Percentiles rank a stretch among this genome's conserved stretches.
Evolutionary conservation across 2,888 invertebrate genomes (phyloP).

Genomic region (Drosophila acutilabella): DNA sequence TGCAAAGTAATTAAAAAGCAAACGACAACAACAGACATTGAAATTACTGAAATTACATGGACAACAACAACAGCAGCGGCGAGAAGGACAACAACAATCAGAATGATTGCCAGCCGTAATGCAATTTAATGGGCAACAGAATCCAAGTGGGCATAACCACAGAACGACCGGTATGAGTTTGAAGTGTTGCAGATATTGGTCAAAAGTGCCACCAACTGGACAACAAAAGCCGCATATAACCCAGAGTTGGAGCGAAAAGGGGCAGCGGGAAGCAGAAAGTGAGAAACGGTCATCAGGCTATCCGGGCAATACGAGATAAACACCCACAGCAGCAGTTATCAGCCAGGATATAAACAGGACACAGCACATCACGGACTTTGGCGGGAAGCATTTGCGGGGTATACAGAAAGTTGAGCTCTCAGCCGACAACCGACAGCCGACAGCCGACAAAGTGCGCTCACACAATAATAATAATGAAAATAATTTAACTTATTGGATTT

Average conservation of each 20-base stretch:
- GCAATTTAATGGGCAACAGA: conserved; percentile 72
- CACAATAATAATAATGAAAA: conserved; percentile 78
- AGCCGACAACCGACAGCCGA: background rate
- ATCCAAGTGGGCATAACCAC: conserved; percentile 60
- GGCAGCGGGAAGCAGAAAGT: conserved; percentile 4
- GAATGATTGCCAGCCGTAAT: conserved; percentile 64
- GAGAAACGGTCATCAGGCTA: conserved; percentile 11
- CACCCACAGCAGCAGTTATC: conserved; percentile 65
- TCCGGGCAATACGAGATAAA: conserved; percentile 55
- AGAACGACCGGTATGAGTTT: conserved; percentile 64
- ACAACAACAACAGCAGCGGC: conserved; percentile 30
- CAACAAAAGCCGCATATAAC: conserved; percentile 50
- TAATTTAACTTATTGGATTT: conserved; percentile 84
- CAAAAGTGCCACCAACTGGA: conserved; percentile 63
- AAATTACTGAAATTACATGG: conserved; percentile 60
- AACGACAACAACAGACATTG: conserved; percentile 46
- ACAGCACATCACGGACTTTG: conserved; percentile 17
- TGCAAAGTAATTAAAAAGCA: conserved; percentile 57
- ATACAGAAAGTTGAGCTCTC: conserved; percentile 35
- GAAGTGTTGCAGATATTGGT: conserved; percentile 79
- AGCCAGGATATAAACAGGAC: conserved; percentile 36
- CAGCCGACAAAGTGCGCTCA: conserved; percentile 65
- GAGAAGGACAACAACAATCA: conserved; percentile 38
- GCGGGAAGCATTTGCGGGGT: background rate
- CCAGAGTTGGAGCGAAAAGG: background rate